phyloP scores from a whole-genome alignment of 2,888 invertebrate species.

The Drepanosiphum platanoidis region DNA sequence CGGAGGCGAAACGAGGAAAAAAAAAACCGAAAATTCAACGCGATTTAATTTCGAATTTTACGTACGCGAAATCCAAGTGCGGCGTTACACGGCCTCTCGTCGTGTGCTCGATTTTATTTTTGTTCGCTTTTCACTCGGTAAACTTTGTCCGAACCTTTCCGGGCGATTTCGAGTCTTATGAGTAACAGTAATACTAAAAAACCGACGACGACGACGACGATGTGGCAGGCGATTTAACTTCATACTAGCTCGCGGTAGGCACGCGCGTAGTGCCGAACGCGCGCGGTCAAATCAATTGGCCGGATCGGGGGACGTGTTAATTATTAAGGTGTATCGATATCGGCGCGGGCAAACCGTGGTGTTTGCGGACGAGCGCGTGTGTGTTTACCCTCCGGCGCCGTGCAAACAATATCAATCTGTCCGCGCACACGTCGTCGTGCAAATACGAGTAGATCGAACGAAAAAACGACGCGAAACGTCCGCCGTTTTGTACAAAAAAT shows the following conservation, averaged over 20 bases:
- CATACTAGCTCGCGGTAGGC: neutral
- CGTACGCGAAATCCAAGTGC: neutral
- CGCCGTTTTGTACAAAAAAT: too few relatives aligned
- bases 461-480: too few relatives aligned
- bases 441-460: too few relatives aligned
- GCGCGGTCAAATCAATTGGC: conserved; percentile 23
- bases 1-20: too few relatives aligned
- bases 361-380: neutral
- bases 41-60: too few relatives aligned
- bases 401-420: too few relatives aligned
- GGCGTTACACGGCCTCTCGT: neutral
- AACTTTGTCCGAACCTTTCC: too few relatives aligned
- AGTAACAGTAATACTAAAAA: too few relatives aligned
- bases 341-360: neutral
- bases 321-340: neutral
- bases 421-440: too few relatives aligned
- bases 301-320: neutral
- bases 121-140: too few relatives aligned
- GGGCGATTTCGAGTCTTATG: too few relatives aligned
- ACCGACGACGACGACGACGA: neutral
- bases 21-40: too few relatives aligned
- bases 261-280: neutral
- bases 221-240: neutral
- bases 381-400: neutral
- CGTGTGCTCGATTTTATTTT: neutral